These are phyloP conservation scores for Sorex fumeus DNA, from an alignment of 2,113 vertebrate species.

Conservation along the genomic window DNA sequence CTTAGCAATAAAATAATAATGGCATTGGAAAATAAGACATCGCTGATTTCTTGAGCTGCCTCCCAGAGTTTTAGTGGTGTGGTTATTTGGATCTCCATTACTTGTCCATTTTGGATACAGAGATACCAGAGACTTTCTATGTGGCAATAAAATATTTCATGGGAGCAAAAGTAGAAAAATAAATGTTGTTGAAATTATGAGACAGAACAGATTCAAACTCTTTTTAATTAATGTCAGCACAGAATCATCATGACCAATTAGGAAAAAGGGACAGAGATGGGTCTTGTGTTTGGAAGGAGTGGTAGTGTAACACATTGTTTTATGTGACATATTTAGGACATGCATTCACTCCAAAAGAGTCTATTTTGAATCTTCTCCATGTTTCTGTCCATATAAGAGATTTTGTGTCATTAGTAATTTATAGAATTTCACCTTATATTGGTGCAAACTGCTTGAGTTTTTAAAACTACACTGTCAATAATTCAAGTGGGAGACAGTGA, in stretches of 20 bases:
- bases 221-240: conserved; percentile 10
- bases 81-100: background rate
- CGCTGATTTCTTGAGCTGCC: conserved; percentile 43
- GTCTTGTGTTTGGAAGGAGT: background rate
- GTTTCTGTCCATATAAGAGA: background rate
- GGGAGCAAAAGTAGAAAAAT: conserved; percentile 60
- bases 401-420: background rate
- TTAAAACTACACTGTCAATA: background rate
- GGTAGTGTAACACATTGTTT: conserved; percentile 2
- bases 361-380: background rate
- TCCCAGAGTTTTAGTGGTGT: conserved; percentile 33
- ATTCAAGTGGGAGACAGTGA: background rate
- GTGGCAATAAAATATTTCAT: conserved; percentile 64
- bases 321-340: conserved; percentile 61
- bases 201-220: conserved; percentile 56
- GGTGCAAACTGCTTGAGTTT: background rate
- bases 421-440: background rate
- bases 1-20: conserved; percentile 5
- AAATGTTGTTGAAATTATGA: conserved; percentile 52
- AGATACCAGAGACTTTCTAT: conserved; percentile 18
- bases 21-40: conserved; percentile 51
- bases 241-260: conserved; percentile 31
- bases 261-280: background rate
- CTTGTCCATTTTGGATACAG: conserved; percentile 7
- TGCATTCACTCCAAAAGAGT: conserved; percentile 36